A percentile compares a stretch with the other conserved stretches of the same genome.
Evolutionary conservation across 1,140 invertebrate species (phyloP).

Genomic region (Nasonia longicornis): DNA sequence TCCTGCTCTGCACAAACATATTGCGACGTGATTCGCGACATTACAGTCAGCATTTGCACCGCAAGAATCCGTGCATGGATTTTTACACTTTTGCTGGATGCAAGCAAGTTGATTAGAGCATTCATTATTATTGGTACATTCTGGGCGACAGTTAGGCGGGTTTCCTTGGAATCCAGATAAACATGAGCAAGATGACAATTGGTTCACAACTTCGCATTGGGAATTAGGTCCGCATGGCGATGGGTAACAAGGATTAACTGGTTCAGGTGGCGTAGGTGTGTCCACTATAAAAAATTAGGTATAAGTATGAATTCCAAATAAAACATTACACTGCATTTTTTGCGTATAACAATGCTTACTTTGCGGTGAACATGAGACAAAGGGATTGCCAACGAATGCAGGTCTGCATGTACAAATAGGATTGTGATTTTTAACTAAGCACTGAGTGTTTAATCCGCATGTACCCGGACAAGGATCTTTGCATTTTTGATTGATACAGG

Average conservation of each 20-base stretch:
- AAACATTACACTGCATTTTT: background rate
- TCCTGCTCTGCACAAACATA: slow-evolving; percentile 68
- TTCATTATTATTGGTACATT: slow-evolving; percentile 68
- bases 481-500: slow-evolving; percentile 66
- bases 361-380: slow-evolving; percentile 60
- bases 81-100: slow-evolving; percentile 67
- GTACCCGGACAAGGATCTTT: slow-evolving; percentile 63
- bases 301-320: slow-evolving; percentile 52
- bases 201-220: slow-evolving; percentile 73
- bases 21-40: slow-evolving; percentile 74
- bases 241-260: slow-evolving; percentile 74
- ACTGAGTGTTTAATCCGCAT: slow-evolving; percentile 65
- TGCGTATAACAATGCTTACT: slow-evolving; percentile 43
- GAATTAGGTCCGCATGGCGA: slow-evolving; percentile 81
- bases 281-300: slow-evolving; percentile 48
- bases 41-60: slow-evolving; percentile 75
- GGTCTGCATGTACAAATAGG: slow-evolving; percentile 72
- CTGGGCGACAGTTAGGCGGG: slow-evolving; percentile 65
- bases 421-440: slow-evolving; percentile 66
- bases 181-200: slow-evolving; percentile 76
- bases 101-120: slow-evolving; percentile 67
- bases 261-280: slow-evolving; percentile 54
- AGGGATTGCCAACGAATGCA: slow-evolving; percentile 74
- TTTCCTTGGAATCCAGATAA: slow-evolving; percentile 69
- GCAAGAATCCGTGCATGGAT: slow-evolving; percentile 70